These are phyloP conservation scores for Bombylius discolor DNA, from an alignment of 2,888 invertebrate species.

Conservation along the genomic window DNA sequence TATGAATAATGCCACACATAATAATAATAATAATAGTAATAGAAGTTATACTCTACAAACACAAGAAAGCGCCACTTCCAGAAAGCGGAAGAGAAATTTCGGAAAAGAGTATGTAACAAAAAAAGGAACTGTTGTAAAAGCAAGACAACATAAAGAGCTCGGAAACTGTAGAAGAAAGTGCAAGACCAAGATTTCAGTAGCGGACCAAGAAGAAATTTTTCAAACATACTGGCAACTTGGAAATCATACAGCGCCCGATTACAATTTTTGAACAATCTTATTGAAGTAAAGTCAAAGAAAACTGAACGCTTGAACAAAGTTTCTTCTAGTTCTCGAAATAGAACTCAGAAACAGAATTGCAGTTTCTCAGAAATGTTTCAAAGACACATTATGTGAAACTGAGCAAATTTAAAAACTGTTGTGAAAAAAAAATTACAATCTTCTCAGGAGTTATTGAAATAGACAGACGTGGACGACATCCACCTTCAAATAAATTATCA, in stretches of 20 bases:
- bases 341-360: background rate
- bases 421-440: background rate
- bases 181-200: background rate
- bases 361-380: slow-evolving; percentile 3
- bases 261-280: background rate
- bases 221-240: background rate
- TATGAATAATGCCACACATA: no score
- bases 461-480: no score
- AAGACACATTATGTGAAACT: background rate
- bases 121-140: background rate
- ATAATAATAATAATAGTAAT: no score
- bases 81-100: background rate
- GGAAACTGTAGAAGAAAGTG: background rate
- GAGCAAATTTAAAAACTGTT: background rate
- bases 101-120: slow-evolving; percentile 1
- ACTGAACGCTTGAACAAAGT: background rate
- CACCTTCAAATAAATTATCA: background rate
- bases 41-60: no score
- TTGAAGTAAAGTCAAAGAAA: background rate
- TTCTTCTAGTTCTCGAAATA: background rate
- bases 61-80: no score
- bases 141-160: background rate
- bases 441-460: no score
- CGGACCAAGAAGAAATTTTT: background rate
- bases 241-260: background rate